Conservation (phyloP, 2,888 invertebrate species). For the Drosophila meridiana region DNA sequence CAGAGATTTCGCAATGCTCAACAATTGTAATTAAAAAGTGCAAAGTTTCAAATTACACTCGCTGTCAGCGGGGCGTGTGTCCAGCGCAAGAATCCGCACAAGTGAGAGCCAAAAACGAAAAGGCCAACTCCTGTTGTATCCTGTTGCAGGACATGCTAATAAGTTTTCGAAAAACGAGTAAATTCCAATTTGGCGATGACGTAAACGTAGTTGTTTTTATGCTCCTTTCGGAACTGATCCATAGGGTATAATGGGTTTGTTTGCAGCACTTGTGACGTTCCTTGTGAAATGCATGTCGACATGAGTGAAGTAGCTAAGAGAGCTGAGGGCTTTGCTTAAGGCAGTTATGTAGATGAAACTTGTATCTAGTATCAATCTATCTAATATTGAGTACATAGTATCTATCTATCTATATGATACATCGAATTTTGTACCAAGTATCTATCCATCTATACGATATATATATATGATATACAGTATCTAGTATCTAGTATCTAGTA, state of each 20-base stretch:
- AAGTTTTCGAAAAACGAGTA: slow-evolving; percentile 61
- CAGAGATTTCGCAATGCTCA: slow-evolving; percentile 42
- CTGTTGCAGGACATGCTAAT: slow-evolving; percentile 78
- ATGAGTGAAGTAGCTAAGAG: background rate
- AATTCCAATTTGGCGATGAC: slow-evolving; percentile 76
- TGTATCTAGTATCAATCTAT: too few species aligned
- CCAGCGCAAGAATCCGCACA: slow-evolving; percentile 64
- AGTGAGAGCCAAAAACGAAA: slow-evolving; percentile 36
- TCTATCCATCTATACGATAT: background rate
- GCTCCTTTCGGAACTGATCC: background rate
- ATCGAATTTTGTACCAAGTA: background rate
- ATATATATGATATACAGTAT: background rate
- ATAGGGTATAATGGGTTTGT: background rate
- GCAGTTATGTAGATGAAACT: background rate
- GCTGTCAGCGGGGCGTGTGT: slow-evolving; percentile 56
- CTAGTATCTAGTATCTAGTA: background rate
- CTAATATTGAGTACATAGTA: background rate
- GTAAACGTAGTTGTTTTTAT: slow-evolving; percentile 60
- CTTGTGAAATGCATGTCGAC: background rate
- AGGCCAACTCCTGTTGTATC: slow-evolving; percentile 57
- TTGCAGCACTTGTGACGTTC: background rate
- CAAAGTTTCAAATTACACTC: slow-evolving; percentile 70
- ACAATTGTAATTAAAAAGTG: slow-evolving; percentile 75
- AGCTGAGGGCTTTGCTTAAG: background rate
- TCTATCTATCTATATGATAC: background rate